These are phyloP conservation scores for Rafetus swinhoei DNA, from an alignment of 2,113 vertebrate genomes.

Conservation along the genomic window DNA sequence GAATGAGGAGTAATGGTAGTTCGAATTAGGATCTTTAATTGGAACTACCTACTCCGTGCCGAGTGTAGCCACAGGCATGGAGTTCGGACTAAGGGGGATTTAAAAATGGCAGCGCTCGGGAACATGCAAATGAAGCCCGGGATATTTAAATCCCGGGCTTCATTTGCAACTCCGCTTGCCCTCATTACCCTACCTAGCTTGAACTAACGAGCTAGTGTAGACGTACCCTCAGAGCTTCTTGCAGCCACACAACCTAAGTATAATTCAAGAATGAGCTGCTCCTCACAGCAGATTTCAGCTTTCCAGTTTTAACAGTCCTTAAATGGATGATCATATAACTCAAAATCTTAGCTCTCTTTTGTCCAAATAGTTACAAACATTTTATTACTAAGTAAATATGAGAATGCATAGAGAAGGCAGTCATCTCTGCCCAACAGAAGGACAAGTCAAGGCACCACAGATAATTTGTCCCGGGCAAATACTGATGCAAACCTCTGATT, in stretches of 20 bases:
- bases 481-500: background rate
- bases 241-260: background rate
- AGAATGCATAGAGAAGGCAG: background rate
- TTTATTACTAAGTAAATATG: background rate
- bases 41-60: no score
- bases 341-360: background rate
- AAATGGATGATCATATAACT: background rate
- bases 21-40: no score
- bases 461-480: background rate
- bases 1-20: no score
- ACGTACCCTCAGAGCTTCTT: background rate
- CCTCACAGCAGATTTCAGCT: background rate
- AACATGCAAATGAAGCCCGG: no score
- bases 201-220: no score
- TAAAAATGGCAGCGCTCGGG: no score
- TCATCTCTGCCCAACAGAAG: background rate
- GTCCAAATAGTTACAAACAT: background rate
- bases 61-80: no score
- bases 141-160: no score
- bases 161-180: no score
- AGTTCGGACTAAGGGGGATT: no score
- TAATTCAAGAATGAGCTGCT: fast-evolving
- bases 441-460: background rate
- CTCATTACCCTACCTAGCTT: no score
- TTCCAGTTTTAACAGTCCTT: background rate